These are phyloP conservation scores for Gymnarchus niloticus DNA, from an alignment of 2,113 vertebrate species.

Conservation along the genomic window DNA sequence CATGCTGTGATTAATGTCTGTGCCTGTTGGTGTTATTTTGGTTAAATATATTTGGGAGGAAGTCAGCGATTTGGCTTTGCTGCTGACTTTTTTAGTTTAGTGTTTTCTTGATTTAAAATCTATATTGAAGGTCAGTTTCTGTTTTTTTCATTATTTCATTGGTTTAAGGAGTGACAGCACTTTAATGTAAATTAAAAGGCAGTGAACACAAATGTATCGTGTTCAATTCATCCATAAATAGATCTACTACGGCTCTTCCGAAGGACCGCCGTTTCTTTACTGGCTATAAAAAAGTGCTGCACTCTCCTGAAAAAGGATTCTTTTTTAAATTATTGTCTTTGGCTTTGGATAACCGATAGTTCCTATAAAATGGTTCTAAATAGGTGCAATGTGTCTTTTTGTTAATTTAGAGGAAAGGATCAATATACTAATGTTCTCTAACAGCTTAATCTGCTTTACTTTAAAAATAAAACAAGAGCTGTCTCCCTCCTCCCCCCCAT, in stretches of 20 bases:
- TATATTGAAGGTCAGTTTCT: background rate
- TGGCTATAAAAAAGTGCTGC: background rate
- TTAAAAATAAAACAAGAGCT: constrained; percentile 26
- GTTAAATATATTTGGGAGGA: background rate
- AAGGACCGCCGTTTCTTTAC: background rate
- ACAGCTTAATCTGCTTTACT: constrained; percentile 70
- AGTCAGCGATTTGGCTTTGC: background rate
- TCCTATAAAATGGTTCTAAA: constrained; percentile 80
- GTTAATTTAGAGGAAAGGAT: constrained; percentile 81
- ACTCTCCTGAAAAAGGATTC: constrained; percentile 39
- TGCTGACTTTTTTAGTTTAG: background rate
- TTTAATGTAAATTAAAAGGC: background rate
- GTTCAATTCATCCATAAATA: background rate
- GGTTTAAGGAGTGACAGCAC: background rate
- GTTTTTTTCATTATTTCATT: background rate
- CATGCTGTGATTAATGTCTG: background rate
- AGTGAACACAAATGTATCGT: background rate
- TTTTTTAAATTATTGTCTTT: constrained; percentile 76
- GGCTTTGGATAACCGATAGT: constrained; percentile 81
- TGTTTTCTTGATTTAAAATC: background rate
- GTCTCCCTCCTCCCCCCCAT: background rate
- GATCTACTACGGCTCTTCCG: background rate
- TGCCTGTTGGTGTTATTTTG: background rate
- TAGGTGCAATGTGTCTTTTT: constrained; percentile 78
- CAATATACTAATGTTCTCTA: constrained; percentile 81